Evolutionary conservation across 2,888 invertebrate species (phyloP).

Genomic region (Torymus tubicola): DNA sequence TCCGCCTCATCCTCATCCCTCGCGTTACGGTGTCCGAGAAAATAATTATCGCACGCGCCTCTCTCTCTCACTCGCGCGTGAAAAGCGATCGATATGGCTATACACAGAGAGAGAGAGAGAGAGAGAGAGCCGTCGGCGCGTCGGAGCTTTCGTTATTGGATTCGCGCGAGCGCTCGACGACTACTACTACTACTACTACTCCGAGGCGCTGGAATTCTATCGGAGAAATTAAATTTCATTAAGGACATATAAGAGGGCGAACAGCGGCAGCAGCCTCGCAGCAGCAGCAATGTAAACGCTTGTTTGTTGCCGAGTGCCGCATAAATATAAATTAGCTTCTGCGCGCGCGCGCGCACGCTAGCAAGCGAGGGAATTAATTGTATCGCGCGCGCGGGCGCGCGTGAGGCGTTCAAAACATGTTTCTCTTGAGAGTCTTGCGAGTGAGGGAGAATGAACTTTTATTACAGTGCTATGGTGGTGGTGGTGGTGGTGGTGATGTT

Average conservation of each 20-base stretch:
- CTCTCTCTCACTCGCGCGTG: background rate
- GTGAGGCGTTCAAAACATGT: constrained; percentile 40
- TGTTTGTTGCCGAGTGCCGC: constrained; percentile 64
- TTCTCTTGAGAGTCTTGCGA: constrained; percentile 42
- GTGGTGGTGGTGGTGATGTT: too few species aligned
- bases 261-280: background rate
- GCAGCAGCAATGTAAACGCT: constrained; percentile 43
- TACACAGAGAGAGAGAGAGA: constrained; percentile 34
- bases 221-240: constrained; percentile 60
- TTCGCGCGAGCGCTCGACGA: constrained; percentile 36
- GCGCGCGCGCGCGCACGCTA: constrained; percentile 50
- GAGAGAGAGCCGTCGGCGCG: constrained; percentile 24
- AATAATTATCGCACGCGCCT: constrained; percentile 51
- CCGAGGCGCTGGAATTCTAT: constrained; percentile 53
- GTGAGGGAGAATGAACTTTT: constrained; percentile 46
- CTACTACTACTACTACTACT: constrained; percentile 1
- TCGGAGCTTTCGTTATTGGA: constrained; percentile 56
- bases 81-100: constrained; percentile 43
- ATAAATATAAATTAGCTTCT: constrained; percentile 70
- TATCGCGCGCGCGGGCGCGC: constrained; percentile 42
- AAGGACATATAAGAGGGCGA: constrained; percentile 54
- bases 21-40: constrained; percentile 37
- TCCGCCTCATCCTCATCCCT: background rate
- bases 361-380: constrained; percentile 50
- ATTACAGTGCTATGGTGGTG: constrained; percentile 21